phyloP scores from a whole-genome alignment of 1,140 invertebrate species.

The Drosophila sturtevanti region DNA sequence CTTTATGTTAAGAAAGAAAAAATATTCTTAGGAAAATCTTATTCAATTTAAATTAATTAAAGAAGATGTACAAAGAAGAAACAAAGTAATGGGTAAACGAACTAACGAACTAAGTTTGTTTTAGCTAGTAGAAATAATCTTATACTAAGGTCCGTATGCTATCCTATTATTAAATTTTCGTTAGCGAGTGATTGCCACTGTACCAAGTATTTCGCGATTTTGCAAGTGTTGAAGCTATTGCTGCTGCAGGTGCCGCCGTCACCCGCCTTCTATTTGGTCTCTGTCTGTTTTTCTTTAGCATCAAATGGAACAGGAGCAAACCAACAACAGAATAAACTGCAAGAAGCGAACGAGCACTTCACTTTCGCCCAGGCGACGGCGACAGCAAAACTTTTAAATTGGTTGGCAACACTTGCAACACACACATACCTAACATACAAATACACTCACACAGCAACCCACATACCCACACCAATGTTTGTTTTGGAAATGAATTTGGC shows the following conservation, averaged over 20 bases:
- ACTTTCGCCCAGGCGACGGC: slow-evolving; percentile 64
- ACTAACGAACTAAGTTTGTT: too few relatives aligned
- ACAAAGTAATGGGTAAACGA: too few relatives aligned
- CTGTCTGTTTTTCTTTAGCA: slow-evolving; percentile 61
- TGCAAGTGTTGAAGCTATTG: slow-evolving; percentile 27
- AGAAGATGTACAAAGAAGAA: too few relatives aligned
- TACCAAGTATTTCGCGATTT: slow-evolving; percentile 26
- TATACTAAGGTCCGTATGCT: too few relatives aligned
- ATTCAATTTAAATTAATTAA: neutral
- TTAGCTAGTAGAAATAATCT: too few relatives aligned
- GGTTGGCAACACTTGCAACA: slow-evolving; percentile 75
- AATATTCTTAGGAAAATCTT: too few relatives aligned
- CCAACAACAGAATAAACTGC: slow-evolving; percentile 9
- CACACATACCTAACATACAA: slow-evolving; percentile 23
- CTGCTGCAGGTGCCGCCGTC: slow-evolving; percentile 10
- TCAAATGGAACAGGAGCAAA: slow-evolving; percentile 64
- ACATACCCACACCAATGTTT: slow-evolving; percentile 65
- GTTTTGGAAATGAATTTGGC: slow-evolving; percentile 81
- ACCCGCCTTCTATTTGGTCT: slow-evolving; percentile 40
- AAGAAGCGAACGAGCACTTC: slow-evolving; percentile 48
- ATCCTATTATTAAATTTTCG: too few relatives aligned
- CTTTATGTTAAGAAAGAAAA: neutral
- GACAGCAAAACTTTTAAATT: slow-evolving; percentile 80
- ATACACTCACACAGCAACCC: slow-evolving; percentile 9
- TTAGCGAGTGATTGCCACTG: slow-evolving; percentile 26